Evolutionary conservation across 2,797 vertebrate species (phyloP).

Genomic region (Rhinophrynus dorsalis): DNA sequence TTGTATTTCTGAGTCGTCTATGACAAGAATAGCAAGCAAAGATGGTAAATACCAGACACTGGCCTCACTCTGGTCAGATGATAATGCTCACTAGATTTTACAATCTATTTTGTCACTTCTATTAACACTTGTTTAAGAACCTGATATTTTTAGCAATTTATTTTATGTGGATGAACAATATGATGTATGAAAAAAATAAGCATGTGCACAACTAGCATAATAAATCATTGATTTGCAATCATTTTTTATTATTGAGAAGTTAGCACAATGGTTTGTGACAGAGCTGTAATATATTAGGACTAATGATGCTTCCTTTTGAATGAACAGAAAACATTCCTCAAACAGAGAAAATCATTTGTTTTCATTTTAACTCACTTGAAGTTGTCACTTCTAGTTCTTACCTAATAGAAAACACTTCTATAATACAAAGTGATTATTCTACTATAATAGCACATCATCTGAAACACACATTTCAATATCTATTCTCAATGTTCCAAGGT

Average conservation of each 20-base stretch:
- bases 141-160: too few relatives aligned
- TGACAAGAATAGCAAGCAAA: too few relatives aligned
- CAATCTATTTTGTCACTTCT: too few relatives aligned
- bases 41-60: too few relatives aligned
- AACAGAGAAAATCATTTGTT: conserved; percentile 17
- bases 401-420: conserved; percentile 9
- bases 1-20: too few relatives aligned
- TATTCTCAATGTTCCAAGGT: too few relatives aligned
- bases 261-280: conserved; percentile 30
- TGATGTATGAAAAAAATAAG: neutral
- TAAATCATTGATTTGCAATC: conserved; percentile 32
- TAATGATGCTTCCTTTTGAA: conserved; percentile 27
- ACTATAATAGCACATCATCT: neutral
- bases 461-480: neutral
- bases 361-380: conserved; percentile 26
- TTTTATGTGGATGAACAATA: too few relatives aligned
- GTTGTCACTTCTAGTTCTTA: conserved; percentile 21
- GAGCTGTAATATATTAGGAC: conserved; percentile 33
- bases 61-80: too few relatives aligned
- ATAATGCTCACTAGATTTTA: too few relatives aligned
- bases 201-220: conserved; percentile 1
- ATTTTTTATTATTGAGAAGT: conserved; percentile 30
- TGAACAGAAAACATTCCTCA: conserved; percentile 9
- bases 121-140: too few relatives aligned
- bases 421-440: conserved; percentile 1